Evolutionary conservation across 2,888 invertebrate species (phyloP).

Genomic region (Brassicogethes aeneus): DNA sequence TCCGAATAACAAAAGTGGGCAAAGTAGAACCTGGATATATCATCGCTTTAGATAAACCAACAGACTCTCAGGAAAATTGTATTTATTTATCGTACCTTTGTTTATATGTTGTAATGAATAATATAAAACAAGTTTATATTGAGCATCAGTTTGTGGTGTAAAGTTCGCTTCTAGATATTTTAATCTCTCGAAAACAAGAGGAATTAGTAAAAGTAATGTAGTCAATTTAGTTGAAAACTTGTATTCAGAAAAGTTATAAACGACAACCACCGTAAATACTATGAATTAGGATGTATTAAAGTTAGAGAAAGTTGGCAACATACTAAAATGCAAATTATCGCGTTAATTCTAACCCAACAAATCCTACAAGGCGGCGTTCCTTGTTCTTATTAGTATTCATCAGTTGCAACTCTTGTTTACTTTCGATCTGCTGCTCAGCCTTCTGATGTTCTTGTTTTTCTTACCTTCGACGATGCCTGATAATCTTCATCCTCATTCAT

Average conservation of each 20-base stretch:
- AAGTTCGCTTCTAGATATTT: no score
- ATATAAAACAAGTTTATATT: no score
- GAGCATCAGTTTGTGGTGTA: no score
- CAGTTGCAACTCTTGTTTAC: slow-evolving; percentile 29
- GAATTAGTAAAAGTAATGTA: background rate
- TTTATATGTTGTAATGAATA: no score
- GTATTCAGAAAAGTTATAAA: slow-evolving; percentile 16
- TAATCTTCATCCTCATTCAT: no score
- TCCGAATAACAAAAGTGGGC: no score
- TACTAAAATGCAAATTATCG: slow-evolving; percentile 32
- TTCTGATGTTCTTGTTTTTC: slow-evolving; percentile 1
- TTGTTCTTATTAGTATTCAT: slow-evolving; percentile 32
- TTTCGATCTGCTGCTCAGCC: slow-evolving; percentile 22
- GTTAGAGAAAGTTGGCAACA: slow-evolving; percentile 31
- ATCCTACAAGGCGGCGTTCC: slow-evolving; percentile 14
- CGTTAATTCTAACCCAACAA: slow-evolving; percentile 27
- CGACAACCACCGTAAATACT: slow-evolving; percentile 24
- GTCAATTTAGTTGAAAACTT: background rate
- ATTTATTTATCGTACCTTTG: no score
- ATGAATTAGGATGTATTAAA: slow-evolving; percentile 31
- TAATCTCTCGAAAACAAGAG: no score
- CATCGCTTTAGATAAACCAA: no score
- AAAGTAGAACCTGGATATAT: no score
- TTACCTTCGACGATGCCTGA: no score
- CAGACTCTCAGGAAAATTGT: no score